Base-by-base conservation (phyloP, 2,888 invertebrate genomes). In the Tetrapedia diversipes region DNA sequence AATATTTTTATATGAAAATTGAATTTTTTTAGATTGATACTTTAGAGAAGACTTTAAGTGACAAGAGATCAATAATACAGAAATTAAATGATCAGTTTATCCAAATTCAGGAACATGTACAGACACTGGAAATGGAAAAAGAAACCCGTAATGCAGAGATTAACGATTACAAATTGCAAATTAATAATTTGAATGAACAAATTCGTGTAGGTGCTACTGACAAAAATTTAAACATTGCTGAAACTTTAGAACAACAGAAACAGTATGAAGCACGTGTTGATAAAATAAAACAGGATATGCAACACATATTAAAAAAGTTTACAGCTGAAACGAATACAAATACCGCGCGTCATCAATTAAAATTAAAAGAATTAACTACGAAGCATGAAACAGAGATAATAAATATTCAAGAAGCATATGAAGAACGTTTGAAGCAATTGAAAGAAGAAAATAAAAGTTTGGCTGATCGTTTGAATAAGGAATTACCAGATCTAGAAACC, bases 101-200 rank as follows among this genome's bases (percentile, higher is more conserved):
- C 14, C 83, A 86, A 59, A 84, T 86, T 60, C 83, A 80, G 24
- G 85, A 88, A 41, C 79, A 84, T 37, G 79, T 86, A 32, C 83
- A 91, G 16, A 93, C 93, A 78, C 89, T 95, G 88, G 93, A 93
- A 77, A 93, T 92, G 69, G 95, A 95, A 63, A 95, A 94, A 82
- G 93, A 93, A 59, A 92, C 93, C 0, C 93, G 93, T 77, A 92
- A 92, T 0, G 84, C 91, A 0, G 95, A 90, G 78, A 84, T 91
- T 14, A 80, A 76, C 8, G 85, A 87, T 72, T 90, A 88, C 54
- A 90, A 91, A 57, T 64, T 79, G 22, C 89, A 89, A 56, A 84
- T 91, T 16, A 80, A 87, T 64, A 86, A 87, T 73, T 69, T 91
- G 7, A 90, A 90, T 19, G 85, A 89, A 51, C 84, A 88, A 64